Evolutionary conservation across 2,797 vertebrate species (phyloP), one percentile per base, ranked within the genome.

Genomic region (Chrysocyon brachyurus): DNA sequence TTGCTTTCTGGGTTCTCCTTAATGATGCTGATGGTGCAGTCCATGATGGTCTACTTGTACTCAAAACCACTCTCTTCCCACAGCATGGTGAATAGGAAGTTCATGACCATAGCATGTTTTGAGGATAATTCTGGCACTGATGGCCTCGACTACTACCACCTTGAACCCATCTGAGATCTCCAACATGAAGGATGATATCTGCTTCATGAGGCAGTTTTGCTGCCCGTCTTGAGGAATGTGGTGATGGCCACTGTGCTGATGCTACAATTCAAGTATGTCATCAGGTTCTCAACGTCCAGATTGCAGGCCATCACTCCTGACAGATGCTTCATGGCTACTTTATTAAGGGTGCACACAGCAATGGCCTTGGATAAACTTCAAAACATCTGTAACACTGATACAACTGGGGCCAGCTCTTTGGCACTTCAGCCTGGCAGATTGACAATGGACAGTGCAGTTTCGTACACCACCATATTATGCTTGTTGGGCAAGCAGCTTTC

Each of bases 91-190:
- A 99, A 99, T 86, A 99, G 98, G 94, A 99, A 99, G 97, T 98
- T 99, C 99, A 99, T 99, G 94, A 99, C 99, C 89, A 99, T 98
- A 0, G 99, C 96, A 0, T 99, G 99, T 84, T 99, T 99, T 66
- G 99, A 91, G 99, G 99, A 59, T 99, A 99, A 88, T 99, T 99
- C 98, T 99, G 0, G 99, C 98, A 0, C 98, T 99, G 97, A 99
- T 99, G 40, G 99, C 99, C 97, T 99, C 99, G 75, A 99, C 99
- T 54, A 99, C 99, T 46, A 99, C 99, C 24, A 99, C 99, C 98
- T 99, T 99, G 98, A 99, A 99, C 57, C 99, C 99, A 66, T 99
- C 99, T 0, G 99, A 99, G 97, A 99, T 99, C 98, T 99, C 99
- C 0, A 99, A 99, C 99, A 99, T 99, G 96, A 99, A 99, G 28